Conservation (phyloP, 1,140 invertebrate genomes). For the Amphibalanus amphitrite region DNA sequence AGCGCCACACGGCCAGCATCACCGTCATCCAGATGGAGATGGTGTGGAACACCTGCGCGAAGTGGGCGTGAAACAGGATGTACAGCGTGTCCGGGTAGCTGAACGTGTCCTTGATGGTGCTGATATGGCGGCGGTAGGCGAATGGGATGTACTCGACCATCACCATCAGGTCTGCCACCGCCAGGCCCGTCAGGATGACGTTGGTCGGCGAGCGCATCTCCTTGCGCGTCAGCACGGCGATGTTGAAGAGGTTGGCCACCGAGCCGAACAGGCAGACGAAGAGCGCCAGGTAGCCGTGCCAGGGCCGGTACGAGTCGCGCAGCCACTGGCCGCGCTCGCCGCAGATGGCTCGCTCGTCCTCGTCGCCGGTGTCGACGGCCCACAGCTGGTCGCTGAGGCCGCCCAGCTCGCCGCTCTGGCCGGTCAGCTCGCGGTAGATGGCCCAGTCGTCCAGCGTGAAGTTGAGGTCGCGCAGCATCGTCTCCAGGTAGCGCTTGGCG, state of each 20-base stretch:
- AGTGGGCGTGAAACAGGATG: conserved; percentile 27
- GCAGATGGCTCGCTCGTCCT: not conserved
- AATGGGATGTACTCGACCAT: conserved; percentile 78
- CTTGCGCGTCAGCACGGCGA: conserved; percentile 67
- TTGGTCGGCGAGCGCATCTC: conserved; percentile 71
- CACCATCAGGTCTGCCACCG: conserved; percentile 64
- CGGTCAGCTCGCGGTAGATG: too few species aligned
- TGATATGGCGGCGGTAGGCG: conserved; percentile 50
- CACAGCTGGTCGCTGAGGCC: too few species aligned
- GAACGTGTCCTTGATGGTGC: conserved; percentile 15
- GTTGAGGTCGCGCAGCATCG: not conserved
- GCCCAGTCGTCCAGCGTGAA: not conserved
- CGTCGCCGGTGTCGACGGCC: too few species aligned
- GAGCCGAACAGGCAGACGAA: conserved; percentile 70
- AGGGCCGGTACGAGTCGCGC: not conserved
- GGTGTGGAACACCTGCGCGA: conserved; percentile 49
- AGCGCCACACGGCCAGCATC: conserved; percentile 56
- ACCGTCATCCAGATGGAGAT: conserved; percentile 74
- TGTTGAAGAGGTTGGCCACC: conserved; percentile 73
- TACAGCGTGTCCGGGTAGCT: conserved; percentile 22
- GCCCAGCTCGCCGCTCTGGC: too few species aligned
- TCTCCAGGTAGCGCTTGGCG: not conserved
- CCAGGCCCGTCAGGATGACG: conserved; percentile 56
- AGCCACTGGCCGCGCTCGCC: not conserved
- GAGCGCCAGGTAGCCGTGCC: conserved; percentile 49